phyloP scores from a whole-genome alignment of 1,140 invertebrate genomes.

The Drosophila pruinosa region DNA sequence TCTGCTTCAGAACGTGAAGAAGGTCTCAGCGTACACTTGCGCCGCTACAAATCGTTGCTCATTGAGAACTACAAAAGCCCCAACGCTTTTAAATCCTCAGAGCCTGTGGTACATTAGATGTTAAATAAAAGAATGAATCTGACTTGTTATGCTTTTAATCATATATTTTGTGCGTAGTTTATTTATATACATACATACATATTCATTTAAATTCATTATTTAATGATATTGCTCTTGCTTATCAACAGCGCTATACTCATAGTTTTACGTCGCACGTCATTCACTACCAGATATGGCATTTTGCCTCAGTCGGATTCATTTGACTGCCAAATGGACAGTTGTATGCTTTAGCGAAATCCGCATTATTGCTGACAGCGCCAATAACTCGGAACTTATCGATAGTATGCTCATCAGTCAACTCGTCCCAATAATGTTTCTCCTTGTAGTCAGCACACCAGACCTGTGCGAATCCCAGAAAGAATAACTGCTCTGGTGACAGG shows the following conservation, averaged over 20 bases:
- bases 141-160: conserved; percentile 2
- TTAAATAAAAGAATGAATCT: conserved; percentile 3
- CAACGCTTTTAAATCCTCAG: conserved; percentile 77
- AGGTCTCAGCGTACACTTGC: conserved; percentile 83
- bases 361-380: conserved; percentile 87
- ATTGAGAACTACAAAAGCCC: conserved; percentile 85
- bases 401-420: conserved; percentile 60
- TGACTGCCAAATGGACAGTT: conserved; percentile 84
- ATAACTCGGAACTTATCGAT: conserved; percentile 84
- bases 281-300: conserved; percentile 2
- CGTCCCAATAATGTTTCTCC: conserved; percentile 70
- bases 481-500: conserved; percentile 92
- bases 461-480: conserved; percentile 96
- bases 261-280: neutral
- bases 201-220: conserved; percentile 4
- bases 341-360: conserved; percentile 86
- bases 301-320: conserved; percentile 85
- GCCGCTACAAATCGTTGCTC: conserved; percentile 85
- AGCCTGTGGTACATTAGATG: conserved; percentile 38
- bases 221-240: conserved; percentile 9
- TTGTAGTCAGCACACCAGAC: conserved; percentile 73
- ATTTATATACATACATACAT: neutral
- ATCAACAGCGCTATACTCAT: conserved; percentile 19
- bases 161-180: conserved; percentile 15
- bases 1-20: conserved; percentile 81